phyloP scores from a whole-genome alignment of 2,113 vertebrate species.

The Paradoxurus hermaphroditus region DNA sequence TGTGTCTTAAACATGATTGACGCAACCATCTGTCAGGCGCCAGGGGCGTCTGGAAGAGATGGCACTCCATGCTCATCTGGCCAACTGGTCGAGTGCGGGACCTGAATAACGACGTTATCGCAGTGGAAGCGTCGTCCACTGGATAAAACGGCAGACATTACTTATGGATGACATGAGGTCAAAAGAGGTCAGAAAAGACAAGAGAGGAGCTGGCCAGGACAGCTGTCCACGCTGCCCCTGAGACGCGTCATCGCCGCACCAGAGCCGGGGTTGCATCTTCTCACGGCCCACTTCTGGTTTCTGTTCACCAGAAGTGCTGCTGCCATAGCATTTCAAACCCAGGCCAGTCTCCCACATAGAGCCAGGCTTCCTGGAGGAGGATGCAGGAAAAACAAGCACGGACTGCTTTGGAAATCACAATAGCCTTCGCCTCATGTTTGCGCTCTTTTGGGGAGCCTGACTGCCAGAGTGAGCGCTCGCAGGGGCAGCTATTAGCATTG shows the following conservation, averaged over 20 bases:
- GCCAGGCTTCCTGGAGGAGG: background rate
- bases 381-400: background rate
- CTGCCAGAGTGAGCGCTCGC: background rate
- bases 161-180: constrained; percentile 68
- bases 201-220: constrained; percentile 29
- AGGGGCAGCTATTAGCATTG: background rate
- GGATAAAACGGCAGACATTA: constrained; percentile 42
- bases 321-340: background rate
- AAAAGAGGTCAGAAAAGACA: constrained; percentile 56
- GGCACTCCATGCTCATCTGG: constrained; percentile 9
- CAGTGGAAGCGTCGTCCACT: background rate
- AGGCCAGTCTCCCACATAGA: background rate
- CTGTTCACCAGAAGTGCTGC: background rate
- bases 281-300: background rate
- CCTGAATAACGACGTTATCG: constrained; percentile 54
- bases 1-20: constrained; percentile 27
- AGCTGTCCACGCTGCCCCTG: constrained; percentile 43
- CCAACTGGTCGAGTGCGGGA: constrained; percentile 58
- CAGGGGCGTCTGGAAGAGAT: background rate
- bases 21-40: constrained; percentile 60
- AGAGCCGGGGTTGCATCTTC: background rate
- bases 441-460: background rate
- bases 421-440: background rate
- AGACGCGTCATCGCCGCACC: background rate
- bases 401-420: background rate